Evolutionary conservation across 2,888 invertebrate species (phyloP).

Genomic region (Troides oblongomaculatus): DNA sequence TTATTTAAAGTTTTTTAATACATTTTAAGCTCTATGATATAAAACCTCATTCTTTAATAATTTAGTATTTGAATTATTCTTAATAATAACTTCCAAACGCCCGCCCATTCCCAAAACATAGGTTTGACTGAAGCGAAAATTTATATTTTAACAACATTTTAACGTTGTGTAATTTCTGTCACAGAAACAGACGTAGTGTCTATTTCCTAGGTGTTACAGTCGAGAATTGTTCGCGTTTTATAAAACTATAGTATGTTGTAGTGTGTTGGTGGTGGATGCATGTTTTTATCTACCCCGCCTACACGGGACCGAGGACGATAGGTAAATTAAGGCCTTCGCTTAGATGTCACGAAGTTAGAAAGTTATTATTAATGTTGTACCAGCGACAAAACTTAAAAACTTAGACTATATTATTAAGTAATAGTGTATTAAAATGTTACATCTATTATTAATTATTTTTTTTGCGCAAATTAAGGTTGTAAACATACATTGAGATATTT

Average conservation of each 20-base stretch:
- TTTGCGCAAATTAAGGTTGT: no score
- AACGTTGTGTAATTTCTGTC: background rate
- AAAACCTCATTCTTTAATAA: background rate
- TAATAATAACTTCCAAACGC: slow-evolving; percentile 48
- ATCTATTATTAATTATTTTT: no score
- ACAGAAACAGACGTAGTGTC: slow-evolving; percentile 3
- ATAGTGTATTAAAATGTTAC: no score
- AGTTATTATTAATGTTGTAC: slow-evolving; percentile 55
- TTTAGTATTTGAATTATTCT: slow-evolving; percentile 35
- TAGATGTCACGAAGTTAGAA: slow-evolving; percentile 59
- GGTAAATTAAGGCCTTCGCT: slow-evolving; percentile 57
- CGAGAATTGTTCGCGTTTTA: slow-evolving; percentile 24
- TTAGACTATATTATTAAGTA: background rate
- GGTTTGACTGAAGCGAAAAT: slow-evolving; percentile 50
- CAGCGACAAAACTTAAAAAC: slow-evolving; percentile 34
- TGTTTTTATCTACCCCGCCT: slow-evolving; percentile 50
- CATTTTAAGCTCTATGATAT: background rate
- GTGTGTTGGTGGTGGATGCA: slow-evolving; percentile 32
- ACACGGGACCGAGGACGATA: slow-evolving; percentile 43
- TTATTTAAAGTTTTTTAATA: background rate
- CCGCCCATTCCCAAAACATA: slow-evolving; percentile 57
- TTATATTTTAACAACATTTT: slow-evolving; percentile 41
- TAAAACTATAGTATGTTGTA: slow-evolving; percentile 26
- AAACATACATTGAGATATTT: no score
- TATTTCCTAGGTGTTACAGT: slow-evolving; percentile 28